Evolutionary conservation across 2,888 invertebrate genomes (phyloP), one percentile per base, ranked within the genome.

Genomic region (Scaptomyza cyrtandrae): DNA sequence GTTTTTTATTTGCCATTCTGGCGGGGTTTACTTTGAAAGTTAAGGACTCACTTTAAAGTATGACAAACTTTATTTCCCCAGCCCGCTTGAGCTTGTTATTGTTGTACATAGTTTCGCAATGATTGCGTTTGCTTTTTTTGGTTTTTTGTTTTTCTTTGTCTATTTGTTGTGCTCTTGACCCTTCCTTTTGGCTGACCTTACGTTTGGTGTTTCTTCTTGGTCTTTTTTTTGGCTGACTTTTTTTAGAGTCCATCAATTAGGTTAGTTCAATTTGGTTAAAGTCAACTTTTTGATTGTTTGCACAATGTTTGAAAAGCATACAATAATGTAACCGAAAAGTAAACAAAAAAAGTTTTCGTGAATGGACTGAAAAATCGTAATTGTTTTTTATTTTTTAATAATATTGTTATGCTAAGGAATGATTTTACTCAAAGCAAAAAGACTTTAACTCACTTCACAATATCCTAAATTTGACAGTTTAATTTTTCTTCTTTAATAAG

Each of bases 261-360:
- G 73, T 80, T 78, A 53, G 73, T 80, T 78, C 69, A 73, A 80
- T 77, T 77, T 79, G 76, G 76, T 54, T 50, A 29, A 41, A 63
- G 43, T 63, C 39, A 73, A 69, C 65, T 73, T 73, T 78, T 66
- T 61, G 65, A 78, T 77, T 80, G 64, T 41, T 71, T 44, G 10
- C 61, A 56, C 44, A 60, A 16, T 41, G 16, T 41, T 58, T 49
- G 27, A 57, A 57, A 57, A 29, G 39, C 33, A 29, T 10, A 45
- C 16, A 54, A 35, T 50, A 53, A 27, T 31, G 31, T 13, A 35
- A 45, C 43, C 39, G 2, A 29, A 41, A 53, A 10, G 14, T 7
- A 35, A 13, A 14, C 6, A 29, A 31, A 73, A 57, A 50, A 39
- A 33, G 33, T 44, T 39, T 44, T 9, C 3, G 9, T 5, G 5